Evolutionary conservation across 1,140 invertebrate genomes (phyloP).

Genomic region (Drosophila arawakana): DNA sequence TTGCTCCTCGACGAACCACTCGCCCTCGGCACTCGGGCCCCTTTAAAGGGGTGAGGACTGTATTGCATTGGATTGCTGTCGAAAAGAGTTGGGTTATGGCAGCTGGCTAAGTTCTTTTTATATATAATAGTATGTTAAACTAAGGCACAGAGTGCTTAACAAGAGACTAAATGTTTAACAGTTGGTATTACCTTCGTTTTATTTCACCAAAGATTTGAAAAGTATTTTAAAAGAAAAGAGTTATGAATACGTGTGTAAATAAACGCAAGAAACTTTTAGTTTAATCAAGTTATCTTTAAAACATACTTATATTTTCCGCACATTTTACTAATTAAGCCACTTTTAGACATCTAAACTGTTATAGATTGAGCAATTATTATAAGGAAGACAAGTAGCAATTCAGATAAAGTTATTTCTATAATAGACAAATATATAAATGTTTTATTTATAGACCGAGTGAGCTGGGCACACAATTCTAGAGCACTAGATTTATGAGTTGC

Average conservation of each 20-base stretch:
- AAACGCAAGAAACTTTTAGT: too few relatives aligned
- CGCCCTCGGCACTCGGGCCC: constrained; percentile 5
- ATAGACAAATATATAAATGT: constrained; percentile 1
- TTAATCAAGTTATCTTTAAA: too few relatives aligned
- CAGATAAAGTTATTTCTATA: not conserved
- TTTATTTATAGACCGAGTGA: constrained; percentile 6
- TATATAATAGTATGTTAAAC: not conserved
- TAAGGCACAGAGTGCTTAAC: not conserved
- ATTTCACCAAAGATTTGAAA: too few relatives aligned
- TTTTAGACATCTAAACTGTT: too few relatives aligned
- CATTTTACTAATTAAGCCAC: too few relatives aligned
- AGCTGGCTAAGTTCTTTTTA: constrained; percentile 27
- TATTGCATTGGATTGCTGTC: constrained; percentile 21
- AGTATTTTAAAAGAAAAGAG: not conserved
- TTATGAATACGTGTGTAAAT: not conserved
- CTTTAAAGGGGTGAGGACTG: constrained; percentile 19
- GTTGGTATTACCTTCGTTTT: not conserved
- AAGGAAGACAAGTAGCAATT: too few relatives aligned
- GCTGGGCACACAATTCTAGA: not conserved
- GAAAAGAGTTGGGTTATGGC: constrained; percentile 18
- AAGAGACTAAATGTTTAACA: constrained; percentile 7
- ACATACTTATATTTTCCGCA: too few relatives aligned
- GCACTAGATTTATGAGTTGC: constrained; percentile 33
- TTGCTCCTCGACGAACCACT: constrained; percentile 39
- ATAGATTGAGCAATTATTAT: too few relatives aligned